Evolutionary conservation across 2,113 vertebrate species (phyloP), one percentile per base, ranked within the genome.

Genomic region (Mesoclemmys tuberculata): DNA sequence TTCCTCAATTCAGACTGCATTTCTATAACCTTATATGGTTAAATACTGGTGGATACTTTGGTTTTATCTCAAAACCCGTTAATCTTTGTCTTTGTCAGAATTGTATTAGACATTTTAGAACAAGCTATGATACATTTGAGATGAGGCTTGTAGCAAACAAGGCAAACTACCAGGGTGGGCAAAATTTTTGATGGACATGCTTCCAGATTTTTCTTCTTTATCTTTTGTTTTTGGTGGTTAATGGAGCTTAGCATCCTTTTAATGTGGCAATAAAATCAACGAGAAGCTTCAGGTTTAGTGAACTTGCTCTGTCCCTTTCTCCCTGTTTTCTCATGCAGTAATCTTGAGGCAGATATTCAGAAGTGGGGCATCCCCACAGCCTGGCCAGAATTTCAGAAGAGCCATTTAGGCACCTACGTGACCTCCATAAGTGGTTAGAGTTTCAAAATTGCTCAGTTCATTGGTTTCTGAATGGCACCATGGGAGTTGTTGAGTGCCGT

Each of bases 261-360:
- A 29, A 29, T 58, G 56, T 58, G 64, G 18, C n/a, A 38, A 71
- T n/a, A 19, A n/a, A 21, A 71, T 38, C 64, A n/a, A 22, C 64
- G 22, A 38, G 88, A 86, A 85, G 82, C 82, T 90, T 6, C 64
- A 6, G 89, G 96, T 95, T 96, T 89, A 92, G 19, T 94, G 68
- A 74, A 38, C 94, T 90, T 96, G 21, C 13, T 93, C 7, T 89
- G 56, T 78, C 87, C 90, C 90, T 85, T 97, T 94, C 74, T 27
- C 78, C 78, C 16, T 87, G 29, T 94, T 94, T 96, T 95, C 89
- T 96, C 87, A 96, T 85, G 84, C 61, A 94, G 78, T 96, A 94
- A 95, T 96, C 93, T 88, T 96, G 96, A 97, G 91, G 97, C 97
- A 96, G 31, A 64, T 35, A 64, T 35, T 64, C 64, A 35, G 18